Evolutionary conservation across 2,113 vertebrate species (phyloP).

Genomic region (Hypomesus transpacificus): DNA sequence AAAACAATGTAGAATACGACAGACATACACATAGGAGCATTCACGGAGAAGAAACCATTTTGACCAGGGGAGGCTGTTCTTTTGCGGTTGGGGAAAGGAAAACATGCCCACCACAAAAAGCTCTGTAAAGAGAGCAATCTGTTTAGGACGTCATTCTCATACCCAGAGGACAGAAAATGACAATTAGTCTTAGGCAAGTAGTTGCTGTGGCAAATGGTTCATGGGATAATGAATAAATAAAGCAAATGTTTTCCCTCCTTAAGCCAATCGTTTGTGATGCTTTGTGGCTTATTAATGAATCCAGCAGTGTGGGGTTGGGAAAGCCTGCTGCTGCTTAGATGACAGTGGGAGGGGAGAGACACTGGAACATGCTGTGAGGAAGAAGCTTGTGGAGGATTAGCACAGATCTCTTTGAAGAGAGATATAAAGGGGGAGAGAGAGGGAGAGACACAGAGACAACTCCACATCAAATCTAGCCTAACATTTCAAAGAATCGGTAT

Average conservation of each 20-base stretch:
- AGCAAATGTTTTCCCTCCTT: background rate
- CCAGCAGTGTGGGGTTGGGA: background rate
- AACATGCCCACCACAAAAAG: no score
- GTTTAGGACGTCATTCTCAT: no score
- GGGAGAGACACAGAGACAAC: conserved; percentile 18
- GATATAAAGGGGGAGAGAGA: conserved; percentile 14
- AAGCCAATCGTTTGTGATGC: background rate
- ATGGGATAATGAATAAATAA: background rate
- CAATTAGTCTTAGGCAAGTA: background rate
- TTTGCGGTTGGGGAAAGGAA: no score
- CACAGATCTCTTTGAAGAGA: conserved; percentile 42
- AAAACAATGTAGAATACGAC: no score
- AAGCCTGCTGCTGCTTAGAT: conserved; percentile 6
- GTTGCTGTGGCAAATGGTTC: background rate
- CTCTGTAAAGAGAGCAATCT: no score
- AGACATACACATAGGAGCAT: no score
- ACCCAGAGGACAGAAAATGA: background rate
- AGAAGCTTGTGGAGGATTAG: conserved; percentile 42
- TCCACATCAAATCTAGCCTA: background rate
- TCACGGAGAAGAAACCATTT: no score
- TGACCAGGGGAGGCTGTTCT: no score
- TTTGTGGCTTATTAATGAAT: background rate
- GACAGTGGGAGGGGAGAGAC: conserved; percentile 28
- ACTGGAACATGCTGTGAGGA: conserved; percentile 33
- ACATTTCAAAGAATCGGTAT: conserved; percentile 30